These are phyloP conservation scores for Lepilemur ruficaudatus DNA, from an alignment of 2,797 vertebrate species.

Conservation along the genomic window DNA sequence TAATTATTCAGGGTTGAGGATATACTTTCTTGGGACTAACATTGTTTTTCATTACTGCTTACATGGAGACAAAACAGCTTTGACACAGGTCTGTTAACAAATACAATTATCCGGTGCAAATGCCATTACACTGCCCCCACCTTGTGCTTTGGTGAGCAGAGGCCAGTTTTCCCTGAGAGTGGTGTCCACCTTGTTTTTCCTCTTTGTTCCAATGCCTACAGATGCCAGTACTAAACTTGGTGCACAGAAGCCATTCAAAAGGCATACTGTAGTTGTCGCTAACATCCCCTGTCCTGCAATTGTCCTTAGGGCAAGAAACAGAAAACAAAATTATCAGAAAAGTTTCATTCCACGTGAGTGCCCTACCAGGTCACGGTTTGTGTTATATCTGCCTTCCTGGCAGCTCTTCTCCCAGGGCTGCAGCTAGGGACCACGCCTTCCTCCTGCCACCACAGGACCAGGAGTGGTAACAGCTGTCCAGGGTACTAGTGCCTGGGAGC, in stretches of 20 bases:
- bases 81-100: neutral
- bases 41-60: neutral
- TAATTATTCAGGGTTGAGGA: neutral
- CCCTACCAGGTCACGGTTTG: neutral
- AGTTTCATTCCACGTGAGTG: conserved; percentile 53
- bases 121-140: too few species aligned
- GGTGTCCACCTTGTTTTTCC: neutral
- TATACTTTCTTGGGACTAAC: neutral
- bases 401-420: neutral
- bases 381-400: neutral
- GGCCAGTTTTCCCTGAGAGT: neutral
- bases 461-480: neutral
- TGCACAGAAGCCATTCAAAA: conserved; percentile 64
- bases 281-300: conserved; percentile 6
- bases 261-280: conserved; percentile 39
- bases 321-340: conserved; percentile 52
- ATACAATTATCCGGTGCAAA: neutral
- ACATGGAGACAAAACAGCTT: neutral
- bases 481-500: neutral
- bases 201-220: neutral
- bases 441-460: neutral
- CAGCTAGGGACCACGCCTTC: neutral
- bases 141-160: neutral
- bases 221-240: conserved; percentile 34
- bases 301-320: conserved; percentile 34